A percentile compares a stretch with the other conserved stretches of the same genome.
Evolutionary conservation across 2,888 invertebrate species (phyloP).

Genomic region (Eilema caniola): DNA sequence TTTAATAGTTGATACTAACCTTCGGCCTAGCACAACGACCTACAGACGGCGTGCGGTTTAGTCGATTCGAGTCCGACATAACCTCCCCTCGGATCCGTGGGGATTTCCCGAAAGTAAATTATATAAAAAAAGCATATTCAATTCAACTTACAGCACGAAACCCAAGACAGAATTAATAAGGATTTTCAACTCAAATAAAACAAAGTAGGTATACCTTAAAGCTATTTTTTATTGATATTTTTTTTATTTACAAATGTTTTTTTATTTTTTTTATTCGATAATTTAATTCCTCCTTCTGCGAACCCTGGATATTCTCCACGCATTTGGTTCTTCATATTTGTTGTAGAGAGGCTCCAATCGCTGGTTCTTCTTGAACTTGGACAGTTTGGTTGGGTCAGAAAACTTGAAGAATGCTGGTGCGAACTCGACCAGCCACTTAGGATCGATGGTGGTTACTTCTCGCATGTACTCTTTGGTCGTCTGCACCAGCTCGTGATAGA

Average conservation of each 20-base stretch:
- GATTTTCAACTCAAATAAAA: not conserved
- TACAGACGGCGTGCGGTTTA: too few species aligned
- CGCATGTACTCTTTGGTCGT: slow-evolving; percentile 99
- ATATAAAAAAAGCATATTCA: too few species aligned
- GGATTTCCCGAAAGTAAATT: too few species aligned
- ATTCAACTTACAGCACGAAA: too few species aligned
- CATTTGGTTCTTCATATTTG: slow-evolving; percentile 99
- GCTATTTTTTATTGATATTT: not conserved
- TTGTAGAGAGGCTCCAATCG: slow-evolving; percentile 98
- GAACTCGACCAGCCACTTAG: slow-evolving; percentile 99
- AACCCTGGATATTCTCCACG: slow-evolving; percentile 99
- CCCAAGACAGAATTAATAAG: not conserved
- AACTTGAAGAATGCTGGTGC: slow-evolving; percentile 99
- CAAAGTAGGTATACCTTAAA: not conserved
- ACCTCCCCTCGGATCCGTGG: too few species aligned
- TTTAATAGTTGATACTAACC: too few species aligned
- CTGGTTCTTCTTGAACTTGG: slow-evolving; percentile 99
- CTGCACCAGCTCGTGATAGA: slow-evolving; percentile 99
- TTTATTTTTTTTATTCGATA: not conserved
- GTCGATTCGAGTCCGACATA: too few species aligned
- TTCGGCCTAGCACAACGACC: too few species aligned
- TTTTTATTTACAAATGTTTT: not conserved
- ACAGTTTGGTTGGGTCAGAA: slow-evolving; percentile 98
- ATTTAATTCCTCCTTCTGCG: slow-evolving; percentile 93
- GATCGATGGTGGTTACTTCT: slow-evolving; percentile 98